phyloP scores from a whole-genome alignment of 1,140 invertebrate species.

The Drosophila chauvacae region DNA sequence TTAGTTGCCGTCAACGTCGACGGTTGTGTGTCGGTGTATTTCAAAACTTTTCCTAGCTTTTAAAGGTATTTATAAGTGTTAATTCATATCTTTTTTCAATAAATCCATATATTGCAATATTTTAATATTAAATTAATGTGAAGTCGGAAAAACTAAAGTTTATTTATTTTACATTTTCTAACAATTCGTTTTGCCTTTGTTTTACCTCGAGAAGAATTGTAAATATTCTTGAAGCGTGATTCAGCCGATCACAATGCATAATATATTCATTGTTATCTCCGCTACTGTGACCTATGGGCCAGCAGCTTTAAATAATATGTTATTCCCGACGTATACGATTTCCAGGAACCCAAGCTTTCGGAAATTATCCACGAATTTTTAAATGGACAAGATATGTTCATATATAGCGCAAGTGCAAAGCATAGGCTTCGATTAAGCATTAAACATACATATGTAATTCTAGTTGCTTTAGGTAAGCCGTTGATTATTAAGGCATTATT shows the following conservation, averaged over 20 bases:
- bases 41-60: too few species aligned
- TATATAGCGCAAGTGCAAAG: not conserved
- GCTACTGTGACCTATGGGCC: conserved; percentile 2
- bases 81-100: not conserved
- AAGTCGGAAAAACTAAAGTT: not conserved
- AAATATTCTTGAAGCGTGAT: not conserved
- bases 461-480: not conserved
- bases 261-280: not conserved
- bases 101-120: not conserved
- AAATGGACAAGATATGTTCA: not conserved
- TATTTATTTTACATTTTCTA: not conserved
- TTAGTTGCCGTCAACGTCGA: not conserved
- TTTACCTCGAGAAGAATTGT: not conserved
- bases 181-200: not conserved
- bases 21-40: not conserved
- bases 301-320: not conserved
- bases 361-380: not conserved
- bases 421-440: not conserved
- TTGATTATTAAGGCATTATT: not conserved
- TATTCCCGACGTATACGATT: not conserved
- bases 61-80: not conserved
- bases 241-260: not conserved
- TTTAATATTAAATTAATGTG: not conserved
- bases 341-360: not conserved
- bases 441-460: not conserved